Conservation (phyloP, 2,888 invertebrate genomes). For the Cryptosula pallasiana region DNA sequence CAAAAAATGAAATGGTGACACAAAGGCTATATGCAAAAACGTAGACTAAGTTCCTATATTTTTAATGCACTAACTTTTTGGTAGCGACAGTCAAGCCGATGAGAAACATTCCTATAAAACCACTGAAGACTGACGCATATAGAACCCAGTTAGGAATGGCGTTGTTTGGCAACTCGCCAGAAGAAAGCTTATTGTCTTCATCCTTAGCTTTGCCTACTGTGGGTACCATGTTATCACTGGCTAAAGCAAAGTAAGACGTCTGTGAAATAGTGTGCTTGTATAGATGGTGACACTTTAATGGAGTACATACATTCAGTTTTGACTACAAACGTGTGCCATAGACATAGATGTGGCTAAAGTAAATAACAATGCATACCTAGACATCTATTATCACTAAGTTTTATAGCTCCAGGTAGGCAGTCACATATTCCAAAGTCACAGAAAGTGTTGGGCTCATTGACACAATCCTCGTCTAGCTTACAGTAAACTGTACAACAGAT, state of each 20-base stretch:
- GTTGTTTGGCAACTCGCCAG: neutral
- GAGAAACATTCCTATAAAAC: conserved; percentile 10
- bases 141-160: conserved; percentile 11
- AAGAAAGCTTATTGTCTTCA: neutral
- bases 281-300: no score
- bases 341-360: no score
- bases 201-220: neutral
- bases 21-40: no score
- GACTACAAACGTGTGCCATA: no score
- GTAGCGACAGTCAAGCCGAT: neutral
- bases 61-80: no score
- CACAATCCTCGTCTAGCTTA: neutral
- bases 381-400: conserved; percentile 14
- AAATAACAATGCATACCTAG: neutral
- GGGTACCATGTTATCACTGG: neutral
- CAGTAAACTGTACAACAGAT: neutral
- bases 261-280: no score
- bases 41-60: no score
- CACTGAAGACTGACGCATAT: neutral
- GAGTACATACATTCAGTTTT: no score
- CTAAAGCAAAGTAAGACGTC: neutral
- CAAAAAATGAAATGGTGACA: no score
- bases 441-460: neutral
- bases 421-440: neutral
- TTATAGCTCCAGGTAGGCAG: conserved; percentile 8